Evolutionary conservation across 1,140 invertebrate genomes (phyloP).

Genomic region (Eciton burchellii): DNA sequence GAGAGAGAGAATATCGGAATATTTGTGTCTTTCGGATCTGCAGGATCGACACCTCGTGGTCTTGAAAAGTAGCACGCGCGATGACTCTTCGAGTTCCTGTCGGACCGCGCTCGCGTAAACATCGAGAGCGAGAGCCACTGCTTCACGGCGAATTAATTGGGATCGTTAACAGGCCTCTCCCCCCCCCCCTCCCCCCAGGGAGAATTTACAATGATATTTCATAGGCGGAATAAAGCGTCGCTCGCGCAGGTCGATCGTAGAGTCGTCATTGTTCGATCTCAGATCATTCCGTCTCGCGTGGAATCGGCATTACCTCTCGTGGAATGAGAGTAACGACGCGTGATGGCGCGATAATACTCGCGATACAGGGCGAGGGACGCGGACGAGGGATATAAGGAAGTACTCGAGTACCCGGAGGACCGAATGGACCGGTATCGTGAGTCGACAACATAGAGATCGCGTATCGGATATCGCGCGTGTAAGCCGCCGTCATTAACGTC

Average conservation of each 20-base stretch:
- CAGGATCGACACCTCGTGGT: too few species aligned
- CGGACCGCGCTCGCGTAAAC: too few species aligned
- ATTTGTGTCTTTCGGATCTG: too few species aligned
- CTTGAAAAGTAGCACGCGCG: too few species aligned
- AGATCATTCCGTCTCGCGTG: neutral
- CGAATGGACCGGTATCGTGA: constrained; percentile 52
- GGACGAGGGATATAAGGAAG: constrained; percentile 53
- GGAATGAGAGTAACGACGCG: neutral
- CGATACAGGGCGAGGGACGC: constrained; percentile 13
- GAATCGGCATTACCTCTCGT: constrained; percentile 24
- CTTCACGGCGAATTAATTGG: too few species aligned
- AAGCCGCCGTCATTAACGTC: constrained; percentile 43
- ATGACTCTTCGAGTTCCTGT: too few species aligned
- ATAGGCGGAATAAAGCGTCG: neutral
- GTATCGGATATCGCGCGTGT: constrained; percentile 47
- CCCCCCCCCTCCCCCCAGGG: too few species aligned
- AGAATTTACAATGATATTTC: neutral
- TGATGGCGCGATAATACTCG: constrained; percentile 15
- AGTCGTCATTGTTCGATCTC: neutral
- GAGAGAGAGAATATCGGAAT: too few species aligned
- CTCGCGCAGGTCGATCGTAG: neutral
- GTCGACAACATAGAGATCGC: constrained; percentile 40
- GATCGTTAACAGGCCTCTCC: too few species aligned
- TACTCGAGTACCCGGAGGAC: constrained; percentile 24
- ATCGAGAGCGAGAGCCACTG: too few species aligned